Conservation (phyloP, 2,888 invertebrate genomes). For the Listrodromus nycthemerus region DNA sequence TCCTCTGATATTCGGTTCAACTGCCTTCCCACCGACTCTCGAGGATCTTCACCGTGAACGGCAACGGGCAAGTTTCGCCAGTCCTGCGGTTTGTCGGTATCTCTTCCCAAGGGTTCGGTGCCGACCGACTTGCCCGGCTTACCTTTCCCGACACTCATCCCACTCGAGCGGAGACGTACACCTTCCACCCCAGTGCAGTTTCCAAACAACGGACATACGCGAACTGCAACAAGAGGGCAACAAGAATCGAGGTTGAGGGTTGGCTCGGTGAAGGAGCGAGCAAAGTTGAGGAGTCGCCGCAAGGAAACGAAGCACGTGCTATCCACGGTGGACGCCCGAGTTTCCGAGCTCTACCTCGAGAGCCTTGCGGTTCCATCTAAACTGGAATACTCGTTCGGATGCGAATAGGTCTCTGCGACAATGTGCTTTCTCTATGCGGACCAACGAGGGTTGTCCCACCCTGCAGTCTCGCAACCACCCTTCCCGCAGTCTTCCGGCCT, state of each 20-base stretch:
- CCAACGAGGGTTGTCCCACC: conserved; percentile 11
- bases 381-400: conserved; percentile 1
- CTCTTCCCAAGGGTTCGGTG: conserved; percentile 42
- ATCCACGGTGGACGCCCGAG: conserved; percentile 63
- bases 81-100: conserved; percentile 66
- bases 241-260: conserved; percentile 51
- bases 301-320: conserved; percentile 63
- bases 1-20: conserved; percentile 36
- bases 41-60: conserved; percentile 58
- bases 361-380: conserved; percentile 55
- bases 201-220: conserved; percentile 59
- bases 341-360: conserved; percentile 58
- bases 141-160: conserved; percentile 31
- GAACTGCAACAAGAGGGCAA: conserved; percentile 64
- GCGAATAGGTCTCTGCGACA: conserved; percentile 46
- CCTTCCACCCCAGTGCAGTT: conserved; percentile 44
- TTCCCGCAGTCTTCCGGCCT: not conserved
- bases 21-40: conserved; percentile 56
- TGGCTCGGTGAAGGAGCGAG: conserved; percentile 31
- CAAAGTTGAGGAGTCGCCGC: conserved; percentile 66
- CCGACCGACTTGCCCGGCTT: conserved; percentile 15
- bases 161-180: conserved; percentile 46
- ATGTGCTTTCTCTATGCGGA: conserved; percentile 15
- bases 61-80: conserved; percentile 63
- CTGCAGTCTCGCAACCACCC: not conserved